Percentiles rank a stretch among this genome's conserved stretches.
These are phyloP conservation scores for Ochropacha duplaris DNA, from an alignment of 2,888 invertebrate species.

Conservation along the genomic window DNA sequence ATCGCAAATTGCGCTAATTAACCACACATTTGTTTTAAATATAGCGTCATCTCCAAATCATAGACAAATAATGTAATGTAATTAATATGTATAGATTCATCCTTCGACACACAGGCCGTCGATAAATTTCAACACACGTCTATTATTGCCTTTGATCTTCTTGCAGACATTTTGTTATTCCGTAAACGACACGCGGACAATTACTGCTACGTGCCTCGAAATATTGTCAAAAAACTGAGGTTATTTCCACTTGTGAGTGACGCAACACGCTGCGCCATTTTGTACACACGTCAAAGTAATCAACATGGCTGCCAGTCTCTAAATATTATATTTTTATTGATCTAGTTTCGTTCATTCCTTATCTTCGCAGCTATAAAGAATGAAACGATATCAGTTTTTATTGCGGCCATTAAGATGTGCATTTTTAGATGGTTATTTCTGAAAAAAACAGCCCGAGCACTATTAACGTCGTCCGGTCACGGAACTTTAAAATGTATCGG, in stretches of 20 bases:
- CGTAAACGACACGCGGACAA: constrained; percentile 63
- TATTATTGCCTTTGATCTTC: constrained; percentile 79
- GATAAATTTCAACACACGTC: constrained; percentile 79
- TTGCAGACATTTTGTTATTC: constrained; percentile 74
- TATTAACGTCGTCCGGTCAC: constrained; percentile 78
- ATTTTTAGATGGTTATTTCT: constrained; percentile 73
- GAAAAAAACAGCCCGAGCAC: constrained; percentile 57
- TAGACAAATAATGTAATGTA: constrained; percentile 23
- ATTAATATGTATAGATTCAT: constrained; percentile 62
- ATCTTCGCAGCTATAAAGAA: constrained; percentile 51
- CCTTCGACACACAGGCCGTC: constrained; percentile 63
- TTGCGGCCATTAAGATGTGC: constrained; percentile 73
- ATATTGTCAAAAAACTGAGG: constrained; percentile 66
- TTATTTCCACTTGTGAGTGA: constrained; percentile 45
- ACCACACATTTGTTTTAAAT: constrained; percentile 1
- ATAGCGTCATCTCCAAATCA: constrained; percentile 20
- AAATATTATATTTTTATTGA: constrained; percentile 48
- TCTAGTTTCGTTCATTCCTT: constrained; percentile 49
- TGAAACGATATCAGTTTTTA: constrained; percentile 65
- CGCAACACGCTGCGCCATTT: constrained; percentile 55
- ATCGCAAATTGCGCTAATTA: background rate
- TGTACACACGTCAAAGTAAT: constrained; percentile 45
- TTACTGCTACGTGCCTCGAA: constrained; percentile 74
- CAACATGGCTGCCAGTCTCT: constrained; percentile 46
- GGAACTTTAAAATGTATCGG: constrained; percentile 72